These are phyloP conservation scores for Sericinus montela DNA, from an alignment of 2,888 invertebrate genomes.

Conservation along the genomic window DNA sequence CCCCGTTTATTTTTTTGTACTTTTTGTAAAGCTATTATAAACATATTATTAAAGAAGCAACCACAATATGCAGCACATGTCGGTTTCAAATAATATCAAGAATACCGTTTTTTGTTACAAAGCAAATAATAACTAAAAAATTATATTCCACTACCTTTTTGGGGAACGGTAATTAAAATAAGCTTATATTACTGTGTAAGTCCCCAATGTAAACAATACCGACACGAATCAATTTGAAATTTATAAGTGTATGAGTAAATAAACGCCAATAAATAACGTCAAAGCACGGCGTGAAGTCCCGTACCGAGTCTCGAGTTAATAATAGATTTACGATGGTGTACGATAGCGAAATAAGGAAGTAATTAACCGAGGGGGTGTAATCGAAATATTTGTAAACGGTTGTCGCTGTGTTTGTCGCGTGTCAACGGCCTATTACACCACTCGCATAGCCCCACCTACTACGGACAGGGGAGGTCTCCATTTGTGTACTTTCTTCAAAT, in stretches of 20 bases:
- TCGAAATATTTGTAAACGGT: constrained; percentile 71
- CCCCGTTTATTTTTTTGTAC: background rate
- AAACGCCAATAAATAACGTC: constrained; percentile 16
- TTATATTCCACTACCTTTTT: too few relatives aligned
- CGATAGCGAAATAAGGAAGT: constrained; percentile 56
- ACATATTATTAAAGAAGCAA: too few relatives aligned
- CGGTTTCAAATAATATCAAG: too few relatives aligned
- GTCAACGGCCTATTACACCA: constrained; percentile 57
- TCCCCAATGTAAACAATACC: constrained; percentile 10
- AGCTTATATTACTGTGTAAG: constrained; percentile 1
- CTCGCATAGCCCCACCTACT: constrained; percentile 24
- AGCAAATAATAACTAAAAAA: too few relatives aligned
- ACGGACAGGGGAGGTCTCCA: constrained; percentile 16
- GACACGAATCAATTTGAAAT: constrained; percentile 13
- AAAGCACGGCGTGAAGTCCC: constrained; percentile 10
- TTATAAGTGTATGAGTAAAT: constrained; percentile 12
- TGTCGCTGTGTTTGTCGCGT: constrained; percentile 54
- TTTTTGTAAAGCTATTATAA: too few relatives aligned
- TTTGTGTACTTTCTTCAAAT: constrained; percentile 20
- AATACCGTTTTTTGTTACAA: too few relatives aligned
- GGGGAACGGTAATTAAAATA: too few relatives aligned
- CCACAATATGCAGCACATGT: too few relatives aligned
- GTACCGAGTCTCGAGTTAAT: constrained; percentile 11
- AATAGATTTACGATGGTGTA: constrained; percentile 33
- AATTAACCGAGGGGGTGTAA: constrained; percentile 67